phyloP scores from a whole-genome alignment of 2,113 vertebrate genomes.

The Notechis scutatus region DNA sequence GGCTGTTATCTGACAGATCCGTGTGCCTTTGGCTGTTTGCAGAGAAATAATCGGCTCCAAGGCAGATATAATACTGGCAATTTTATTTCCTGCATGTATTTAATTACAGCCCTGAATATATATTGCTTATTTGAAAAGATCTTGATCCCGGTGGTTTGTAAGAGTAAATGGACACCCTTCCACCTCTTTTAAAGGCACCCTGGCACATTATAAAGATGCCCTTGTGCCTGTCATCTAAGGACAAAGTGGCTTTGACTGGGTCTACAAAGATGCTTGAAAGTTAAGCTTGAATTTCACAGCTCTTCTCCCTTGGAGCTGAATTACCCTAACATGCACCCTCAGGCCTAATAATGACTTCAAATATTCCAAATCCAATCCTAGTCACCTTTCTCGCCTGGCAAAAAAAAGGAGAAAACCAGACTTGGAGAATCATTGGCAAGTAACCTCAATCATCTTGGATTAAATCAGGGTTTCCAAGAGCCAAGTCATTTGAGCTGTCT shows the following conservation, averaged over 20 bases:
- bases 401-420: background rate
- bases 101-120: constrained; percentile 57
- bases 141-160: background rate
- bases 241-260: background rate
- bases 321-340: background rate
- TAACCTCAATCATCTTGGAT: background rate
- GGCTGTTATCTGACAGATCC: background rate
- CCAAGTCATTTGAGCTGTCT: background rate
- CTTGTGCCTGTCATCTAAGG: background rate
- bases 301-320: background rate
- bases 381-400: background rate
- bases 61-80: constrained; percentile 22
- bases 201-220: too few relatives aligned
- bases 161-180: background rate
- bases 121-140: constrained; percentile 49
- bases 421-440: background rate
- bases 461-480: background rate
- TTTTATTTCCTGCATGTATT: constrained; percentile 55
- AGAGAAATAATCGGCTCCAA: background rate
- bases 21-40: background rate
- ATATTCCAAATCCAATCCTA: background rate
- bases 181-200: background rate
- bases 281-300: background rate
- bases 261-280: background rate
- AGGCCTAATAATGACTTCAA: background rate